A percentile compares a stretch with the other conserved stretches of the same genome.
phyloP scores from a whole-genome alignment of 2,113 vertebrate species.

The Odocoileus virginianus region DNA sequence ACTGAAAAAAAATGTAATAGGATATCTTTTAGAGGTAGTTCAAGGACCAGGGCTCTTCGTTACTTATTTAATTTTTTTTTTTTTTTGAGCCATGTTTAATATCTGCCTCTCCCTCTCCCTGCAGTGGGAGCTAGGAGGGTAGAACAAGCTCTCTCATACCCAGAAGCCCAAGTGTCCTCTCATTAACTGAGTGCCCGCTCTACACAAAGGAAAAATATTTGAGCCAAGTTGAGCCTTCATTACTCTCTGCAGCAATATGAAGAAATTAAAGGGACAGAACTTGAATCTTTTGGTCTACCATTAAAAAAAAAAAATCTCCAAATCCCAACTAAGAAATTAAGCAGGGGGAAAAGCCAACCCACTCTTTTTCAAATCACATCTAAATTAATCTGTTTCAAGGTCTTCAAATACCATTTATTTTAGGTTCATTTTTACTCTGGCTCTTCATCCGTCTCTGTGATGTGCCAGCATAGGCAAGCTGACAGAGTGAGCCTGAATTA shows the following conservation, averaged over 20 bases:
- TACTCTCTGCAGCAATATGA: conserved; percentile 19
- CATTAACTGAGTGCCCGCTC: conserved; percentile 21
- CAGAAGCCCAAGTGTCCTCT: neutral
- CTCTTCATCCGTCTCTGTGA: neutral
- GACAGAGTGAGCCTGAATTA: conserved; percentile 15
- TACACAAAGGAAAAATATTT: conserved; percentile 26
- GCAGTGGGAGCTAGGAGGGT: conserved; percentile 25
- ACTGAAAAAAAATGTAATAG: conserved; percentile 75
- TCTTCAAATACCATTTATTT: conserved; percentile 50
- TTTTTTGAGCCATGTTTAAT: conserved; percentile 42
- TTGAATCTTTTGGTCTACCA: neutral
- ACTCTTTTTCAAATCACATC: conserved; percentile 30
- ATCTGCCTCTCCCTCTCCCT: conserved; percentile 43
- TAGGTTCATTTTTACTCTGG: conserved; percentile 40
- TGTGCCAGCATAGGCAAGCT: neutral
- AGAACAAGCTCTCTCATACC: neutral
- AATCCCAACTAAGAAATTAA: conserved; percentile 6
- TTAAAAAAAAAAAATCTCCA: neutral
- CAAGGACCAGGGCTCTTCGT: conserved; percentile 74
- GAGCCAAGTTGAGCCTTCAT: conserved; percentile 7
- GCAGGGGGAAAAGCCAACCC: neutral
- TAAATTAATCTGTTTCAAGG: conserved; percentile 44
- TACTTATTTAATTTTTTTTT: conserved; percentile 2
- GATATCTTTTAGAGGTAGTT: conserved; percentile 78
- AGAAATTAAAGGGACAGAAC: conserved; percentile 34